Evolutionary conservation across 2,113 vertebrate species (phyloP).

Genomic region (Cyanistes caeruleus): DNA sequence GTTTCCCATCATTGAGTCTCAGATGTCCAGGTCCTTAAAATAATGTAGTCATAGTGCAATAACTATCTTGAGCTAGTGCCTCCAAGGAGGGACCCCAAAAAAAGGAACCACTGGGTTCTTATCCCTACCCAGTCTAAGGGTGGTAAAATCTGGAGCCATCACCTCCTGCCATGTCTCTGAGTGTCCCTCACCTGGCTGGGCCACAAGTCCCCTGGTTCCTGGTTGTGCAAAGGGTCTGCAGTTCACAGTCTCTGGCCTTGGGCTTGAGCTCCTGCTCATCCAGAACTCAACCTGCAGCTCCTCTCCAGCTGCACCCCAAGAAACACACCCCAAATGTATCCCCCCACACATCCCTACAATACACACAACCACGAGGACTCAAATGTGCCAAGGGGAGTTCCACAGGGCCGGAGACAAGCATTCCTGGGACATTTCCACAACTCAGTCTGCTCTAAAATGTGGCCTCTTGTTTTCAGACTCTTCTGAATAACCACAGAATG

Average conservation of each 20-base stretch:
- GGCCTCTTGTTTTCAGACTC: not conserved
- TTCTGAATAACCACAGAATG: not conserved
- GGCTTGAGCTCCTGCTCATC: not conserved
- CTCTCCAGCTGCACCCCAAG: not conserved
- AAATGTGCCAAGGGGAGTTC: not conserved
- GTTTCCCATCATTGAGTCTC: not conserved
- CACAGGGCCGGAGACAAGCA: not conserved
- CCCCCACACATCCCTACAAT: not conserved
- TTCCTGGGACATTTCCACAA: not conserved
- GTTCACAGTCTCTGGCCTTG: not conserved
- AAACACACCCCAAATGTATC: not conserved
- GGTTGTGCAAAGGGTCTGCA: not conserved
- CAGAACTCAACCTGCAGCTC: not conserved
- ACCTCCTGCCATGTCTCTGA: not conserved
- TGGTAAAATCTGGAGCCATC: not conserved
- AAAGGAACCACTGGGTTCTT: not conserved
- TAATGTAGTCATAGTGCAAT: not conserved
- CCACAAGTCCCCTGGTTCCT: not conserved
- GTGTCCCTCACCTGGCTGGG: not conserved
- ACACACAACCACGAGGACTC: not conserved
- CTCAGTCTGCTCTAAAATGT: not conserved
- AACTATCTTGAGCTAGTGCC: not conserved
- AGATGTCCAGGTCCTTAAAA: not conserved
- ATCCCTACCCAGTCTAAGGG: not conserved
- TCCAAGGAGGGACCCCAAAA: not conserved